Conservation (phyloP, 2,797 vertebrate species). For the Pangasius krempfi region DNA sequence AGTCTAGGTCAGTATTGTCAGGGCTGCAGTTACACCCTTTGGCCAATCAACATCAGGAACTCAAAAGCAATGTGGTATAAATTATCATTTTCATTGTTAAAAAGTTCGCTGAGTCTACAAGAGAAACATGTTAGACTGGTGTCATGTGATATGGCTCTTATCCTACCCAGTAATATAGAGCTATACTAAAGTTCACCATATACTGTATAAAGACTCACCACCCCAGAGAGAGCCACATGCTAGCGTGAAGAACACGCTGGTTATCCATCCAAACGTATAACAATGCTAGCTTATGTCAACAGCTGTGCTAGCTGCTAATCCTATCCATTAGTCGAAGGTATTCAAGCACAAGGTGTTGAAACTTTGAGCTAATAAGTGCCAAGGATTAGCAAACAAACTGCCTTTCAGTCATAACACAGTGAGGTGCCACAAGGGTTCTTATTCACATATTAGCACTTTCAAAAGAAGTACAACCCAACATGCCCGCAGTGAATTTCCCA, state of each 20-base stretch:
- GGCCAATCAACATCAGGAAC: background rate
- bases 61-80: background rate
- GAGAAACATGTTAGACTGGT: background rate
- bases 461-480: slow-evolving; percentile 10
- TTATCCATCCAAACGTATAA: slow-evolving; percentile 25
- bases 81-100: background rate
- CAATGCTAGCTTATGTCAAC: slow-evolving; percentile 44
- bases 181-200: background rate
- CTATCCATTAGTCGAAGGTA: slow-evolving; percentile 44
- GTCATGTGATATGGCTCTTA: background rate
- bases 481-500: background rate
- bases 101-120: background rate
- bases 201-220: no score
- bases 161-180: background rate
- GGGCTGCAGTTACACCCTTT: background rate
- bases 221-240: background rate
- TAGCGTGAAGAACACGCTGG: background rate
- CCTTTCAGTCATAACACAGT: slow-evolving; percentile 38
- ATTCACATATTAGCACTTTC: slow-evolving; percentile 38
- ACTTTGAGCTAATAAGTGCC: slow-evolving; percentile 32
- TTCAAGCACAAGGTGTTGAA: slow-evolving; percentile 43
- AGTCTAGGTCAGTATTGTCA: background rate
- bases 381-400: slow-evolving; percentile 40
- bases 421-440: slow-evolving; percentile 19
- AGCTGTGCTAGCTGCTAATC: slow-evolving; percentile 39